phyloP scores from a whole-genome alignment of 1,140 invertebrate species.

The Elymnias hypermnestra region DNA sequence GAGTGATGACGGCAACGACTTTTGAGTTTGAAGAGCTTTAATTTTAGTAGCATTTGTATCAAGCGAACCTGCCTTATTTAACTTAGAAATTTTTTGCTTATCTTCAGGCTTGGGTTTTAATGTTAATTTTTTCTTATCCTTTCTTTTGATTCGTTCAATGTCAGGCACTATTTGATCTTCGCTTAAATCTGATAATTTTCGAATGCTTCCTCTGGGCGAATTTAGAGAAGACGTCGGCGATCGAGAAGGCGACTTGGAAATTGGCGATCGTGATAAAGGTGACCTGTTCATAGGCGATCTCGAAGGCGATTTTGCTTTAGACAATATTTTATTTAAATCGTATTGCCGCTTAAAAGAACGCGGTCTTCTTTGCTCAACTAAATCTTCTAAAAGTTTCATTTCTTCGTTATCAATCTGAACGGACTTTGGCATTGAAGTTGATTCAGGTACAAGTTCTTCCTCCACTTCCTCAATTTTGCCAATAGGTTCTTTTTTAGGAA shows the following conservation, averaged over 20 bases:
- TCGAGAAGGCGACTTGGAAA: constrained; percentile 72
- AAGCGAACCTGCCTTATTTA: constrained; percentile 67
- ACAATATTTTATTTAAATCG: constrained; percentile 62
- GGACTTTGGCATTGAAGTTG: constrained; percentile 46
- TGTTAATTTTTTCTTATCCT: constrained; percentile 70
- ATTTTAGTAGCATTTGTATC: constrained; percentile 71
- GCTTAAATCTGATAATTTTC: constrained; percentile 72
- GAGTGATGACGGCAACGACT: constrained; percentile 70
- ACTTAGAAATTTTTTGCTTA: constrained; percentile 53
- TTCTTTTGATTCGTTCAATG: constrained; percentile 74
- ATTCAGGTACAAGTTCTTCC: constrained; percentile 59
- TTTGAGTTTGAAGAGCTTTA: constrained; percentile 69
- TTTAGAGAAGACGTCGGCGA: constrained; percentile 73
- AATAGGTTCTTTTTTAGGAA: constrained; percentile 50
- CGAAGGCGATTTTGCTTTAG: constrained; percentile 52
- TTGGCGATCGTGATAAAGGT: constrained; percentile 60
- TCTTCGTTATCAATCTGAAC: constrained; percentile 78
- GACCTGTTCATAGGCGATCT: constrained; percentile 62
- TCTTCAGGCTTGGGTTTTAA: constrained; percentile 67
- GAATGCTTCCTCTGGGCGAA: constrained; percentile 70
- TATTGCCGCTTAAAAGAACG: constrained; percentile 71
- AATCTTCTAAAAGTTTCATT: constrained; percentile 70
- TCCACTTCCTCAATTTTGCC: constrained; percentile 77
- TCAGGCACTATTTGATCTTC: constrained; percentile 80
- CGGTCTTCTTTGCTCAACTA: constrained; percentile 68